These are phyloP conservation scores for Leptinotarsa lineolata DNA, from an alignment of 1,140 invertebrate species.

Conservation along the genomic window DNA sequence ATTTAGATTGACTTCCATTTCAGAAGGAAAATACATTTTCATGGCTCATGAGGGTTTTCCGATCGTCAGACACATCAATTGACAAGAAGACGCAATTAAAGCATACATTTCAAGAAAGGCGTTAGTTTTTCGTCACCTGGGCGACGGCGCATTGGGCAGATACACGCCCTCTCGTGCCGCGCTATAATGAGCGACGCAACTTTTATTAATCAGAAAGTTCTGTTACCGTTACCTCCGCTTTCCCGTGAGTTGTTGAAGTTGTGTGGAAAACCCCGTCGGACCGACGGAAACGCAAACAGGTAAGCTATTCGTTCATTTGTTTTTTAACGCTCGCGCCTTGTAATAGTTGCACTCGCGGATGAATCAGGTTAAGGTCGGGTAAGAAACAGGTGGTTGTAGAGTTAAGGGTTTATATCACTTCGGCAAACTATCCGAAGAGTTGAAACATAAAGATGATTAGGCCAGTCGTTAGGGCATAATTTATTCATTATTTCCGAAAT, in stretches of 20 bases:
- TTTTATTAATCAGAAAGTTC: slow-evolving; percentile 44
- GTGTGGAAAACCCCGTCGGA: slow-evolving; percentile 2
- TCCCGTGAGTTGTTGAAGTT: slow-evolving; percentile 7
- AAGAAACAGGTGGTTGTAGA: neutral
- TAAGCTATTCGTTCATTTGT: slow-evolving; percentile 15
- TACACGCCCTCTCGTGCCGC: slow-evolving; percentile 33
- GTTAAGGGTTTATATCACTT: too few relatives aligned
- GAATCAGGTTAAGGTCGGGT: neutral
- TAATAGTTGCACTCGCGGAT: neutral
- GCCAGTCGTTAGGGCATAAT: too few relatives aligned
- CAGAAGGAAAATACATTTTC: too few relatives aligned
- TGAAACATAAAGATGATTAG: too few relatives aligned
- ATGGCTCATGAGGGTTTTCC: too few relatives aligned
- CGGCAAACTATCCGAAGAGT: too few relatives aligned
- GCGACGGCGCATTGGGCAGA: slow-evolving; percentile 30
- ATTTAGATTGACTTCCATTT: too few relatives aligned
- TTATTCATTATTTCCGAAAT: too few relatives aligned
- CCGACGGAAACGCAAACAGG: slow-evolving; percentile 12
- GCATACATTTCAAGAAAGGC: neutral
- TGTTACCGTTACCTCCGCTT: slow-evolving; percentile 27
- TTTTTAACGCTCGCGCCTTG: slow-evolving; percentile 1
- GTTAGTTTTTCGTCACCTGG: slow-evolving; percentile 19
- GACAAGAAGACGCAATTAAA: neutral
- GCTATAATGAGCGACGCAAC: slow-evolving; percentile 41
- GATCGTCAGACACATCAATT: too few relatives aligned